phyloP scores from a whole-genome alignment of 2,888 invertebrate genomes.

The Andrena flavipes region DNA sequence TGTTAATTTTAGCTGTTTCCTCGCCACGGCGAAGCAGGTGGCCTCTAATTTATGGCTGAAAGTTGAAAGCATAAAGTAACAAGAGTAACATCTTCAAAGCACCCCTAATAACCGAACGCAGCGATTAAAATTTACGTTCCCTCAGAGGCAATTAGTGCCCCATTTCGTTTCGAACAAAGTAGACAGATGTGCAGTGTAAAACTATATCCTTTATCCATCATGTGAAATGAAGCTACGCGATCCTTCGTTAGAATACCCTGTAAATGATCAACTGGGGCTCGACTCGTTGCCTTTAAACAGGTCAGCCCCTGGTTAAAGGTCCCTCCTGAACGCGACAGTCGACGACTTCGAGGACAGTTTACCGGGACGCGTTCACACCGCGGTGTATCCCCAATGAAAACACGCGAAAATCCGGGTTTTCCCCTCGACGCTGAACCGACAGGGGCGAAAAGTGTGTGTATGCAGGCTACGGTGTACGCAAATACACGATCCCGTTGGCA shows the following conservation, averaged over 20 bases:
- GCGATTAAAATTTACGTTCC: not conserved
- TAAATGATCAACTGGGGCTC: not conserved
- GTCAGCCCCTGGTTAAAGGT: constrained; percentile 10
- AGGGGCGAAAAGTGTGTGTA: constrained; percentile 30
- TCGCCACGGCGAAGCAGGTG: not conserved
- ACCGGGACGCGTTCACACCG: constrained; percentile 42
- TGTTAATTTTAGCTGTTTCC: constrained; percentile 3
- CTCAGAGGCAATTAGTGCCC: not conserved
- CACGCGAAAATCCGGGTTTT: constrained; percentile 42
- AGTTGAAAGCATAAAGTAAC: not conserved
- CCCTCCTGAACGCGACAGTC: not conserved
- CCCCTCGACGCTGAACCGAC: constrained; percentile 2
- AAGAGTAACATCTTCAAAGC: not conserved
- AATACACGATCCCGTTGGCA: constrained; percentile 52
- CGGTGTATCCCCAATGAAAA: constrained; percentile 45
- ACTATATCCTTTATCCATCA: not conserved
- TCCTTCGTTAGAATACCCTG: not conserved
- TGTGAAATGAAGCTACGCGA: no score
- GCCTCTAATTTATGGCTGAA: not conserved
- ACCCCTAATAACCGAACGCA: constrained; percentile 1
- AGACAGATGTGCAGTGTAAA: not conserved
- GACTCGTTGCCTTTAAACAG: not conserved
- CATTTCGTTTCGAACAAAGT: not conserved
- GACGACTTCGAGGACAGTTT: constrained; percentile 38
- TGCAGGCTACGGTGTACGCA: constrained; percentile 27